Evolutionary conservation across 2,888 invertebrate species (phyloP).

Genomic region (Tuta absoluta): DNA sequence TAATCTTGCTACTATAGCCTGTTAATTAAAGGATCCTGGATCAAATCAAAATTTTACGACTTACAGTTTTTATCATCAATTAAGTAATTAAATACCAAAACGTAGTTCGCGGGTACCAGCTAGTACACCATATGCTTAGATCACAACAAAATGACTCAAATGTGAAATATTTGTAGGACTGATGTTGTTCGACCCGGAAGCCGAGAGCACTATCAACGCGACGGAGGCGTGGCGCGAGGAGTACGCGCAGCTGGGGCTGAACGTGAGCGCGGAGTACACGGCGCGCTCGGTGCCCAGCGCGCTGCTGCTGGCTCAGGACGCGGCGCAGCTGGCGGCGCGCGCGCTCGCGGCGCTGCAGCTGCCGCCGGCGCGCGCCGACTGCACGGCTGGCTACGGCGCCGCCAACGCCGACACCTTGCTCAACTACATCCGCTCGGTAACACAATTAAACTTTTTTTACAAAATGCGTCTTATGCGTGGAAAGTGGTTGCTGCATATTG

Average conservation of each 20-base stretch:
- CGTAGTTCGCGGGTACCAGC: too few species aligned
- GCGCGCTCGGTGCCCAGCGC: conserved; percentile 43
- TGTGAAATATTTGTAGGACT: conserved; percentile 42
- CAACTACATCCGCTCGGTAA: conserved; percentile 66
- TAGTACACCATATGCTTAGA: too few species aligned
- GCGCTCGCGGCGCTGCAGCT: conserved; percentile 43
- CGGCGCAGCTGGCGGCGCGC: conserved; percentile 42
- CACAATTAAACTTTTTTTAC: conserved; percentile 22
- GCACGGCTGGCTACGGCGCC: conserved; percentile 53
- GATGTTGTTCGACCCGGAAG: conserved; percentile 60
- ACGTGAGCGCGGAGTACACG: conserved; percentile 33
- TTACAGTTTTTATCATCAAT: too few species aligned
- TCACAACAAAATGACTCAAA: too few species aligned
- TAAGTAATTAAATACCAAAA: too few species aligned
- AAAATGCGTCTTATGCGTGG: not conserved
- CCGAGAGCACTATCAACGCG: conserved; percentile 41
- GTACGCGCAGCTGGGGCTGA: conserved; percentile 34
- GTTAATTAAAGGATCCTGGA: too few species aligned
- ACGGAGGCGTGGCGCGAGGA: conserved; percentile 38
- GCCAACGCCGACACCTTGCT: conserved; percentile 71
- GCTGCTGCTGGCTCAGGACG: conserved; percentile 56
- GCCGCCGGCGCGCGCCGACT: conserved; percentile 41
- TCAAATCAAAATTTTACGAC: too few species aligned
- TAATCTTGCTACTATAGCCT: too few species aligned
- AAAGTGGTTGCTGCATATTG: too few species aligned